phyloP scores from a whole-genome alignment of 2,797 vertebrate species.

The Nasua narica region DNA sequence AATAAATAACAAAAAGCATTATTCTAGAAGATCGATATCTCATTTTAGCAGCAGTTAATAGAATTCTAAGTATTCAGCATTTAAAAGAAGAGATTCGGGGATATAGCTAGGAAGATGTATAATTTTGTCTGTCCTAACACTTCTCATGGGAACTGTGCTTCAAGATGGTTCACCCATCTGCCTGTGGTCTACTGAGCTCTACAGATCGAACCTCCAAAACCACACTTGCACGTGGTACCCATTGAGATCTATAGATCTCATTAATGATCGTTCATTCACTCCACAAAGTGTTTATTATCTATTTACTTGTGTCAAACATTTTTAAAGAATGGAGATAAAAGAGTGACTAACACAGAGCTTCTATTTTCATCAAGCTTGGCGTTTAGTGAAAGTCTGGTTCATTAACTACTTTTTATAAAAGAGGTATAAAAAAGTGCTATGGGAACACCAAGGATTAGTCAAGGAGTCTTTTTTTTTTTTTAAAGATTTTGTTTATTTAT shows the following conservation, averaged over 20 bases:
- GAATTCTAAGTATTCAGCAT: not conserved
- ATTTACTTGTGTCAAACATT: not conserved
- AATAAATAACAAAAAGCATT: not conserved
- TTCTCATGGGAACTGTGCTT: not conserved
- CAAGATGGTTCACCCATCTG: not conserved
- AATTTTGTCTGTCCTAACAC: not conserved
- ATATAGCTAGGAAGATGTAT: not conserved
- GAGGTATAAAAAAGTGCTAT: not conserved
- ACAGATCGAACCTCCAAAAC: not conserved
- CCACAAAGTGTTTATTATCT: not conserved
- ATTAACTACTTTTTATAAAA: not conserved
- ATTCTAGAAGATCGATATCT: not conserved
- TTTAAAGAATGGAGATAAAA: not conserved
- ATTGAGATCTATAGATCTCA: not conserved
- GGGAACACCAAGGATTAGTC: not conserved
- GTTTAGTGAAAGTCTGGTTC: not conserved
- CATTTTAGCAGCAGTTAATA: not conserved
- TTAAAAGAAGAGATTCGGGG: not conserved
- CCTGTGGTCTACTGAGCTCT: not conserved
- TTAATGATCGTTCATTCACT: not conserved
- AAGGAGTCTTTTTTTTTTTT: too few relatives aligned
- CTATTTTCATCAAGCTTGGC: not conserved
- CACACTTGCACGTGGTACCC: not conserved
- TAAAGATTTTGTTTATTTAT: too few relatives aligned
- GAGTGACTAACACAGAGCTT: not conserved